These are phyloP conservation scores for Portunus trituberculatus DNA, from an alignment of 1,140 invertebrate genomes.

Conservation along the genomic window DNA sequence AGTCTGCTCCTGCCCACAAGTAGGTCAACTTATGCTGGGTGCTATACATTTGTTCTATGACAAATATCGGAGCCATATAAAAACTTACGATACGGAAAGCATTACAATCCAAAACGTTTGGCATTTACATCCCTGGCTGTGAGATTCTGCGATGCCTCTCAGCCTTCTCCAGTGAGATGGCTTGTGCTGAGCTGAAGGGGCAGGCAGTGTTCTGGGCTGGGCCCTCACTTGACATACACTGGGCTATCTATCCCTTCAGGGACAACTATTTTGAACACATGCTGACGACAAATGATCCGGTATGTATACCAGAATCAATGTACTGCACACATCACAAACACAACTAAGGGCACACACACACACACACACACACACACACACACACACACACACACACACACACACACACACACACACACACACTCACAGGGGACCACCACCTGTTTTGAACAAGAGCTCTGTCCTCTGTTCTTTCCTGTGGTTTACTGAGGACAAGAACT, in stretches of 20 bases:
- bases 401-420: background rate
- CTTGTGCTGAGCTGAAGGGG: background rate
- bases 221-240: background rate
- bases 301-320: background rate
- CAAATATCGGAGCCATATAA: background rate
- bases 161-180: background rate
- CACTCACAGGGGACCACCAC: background rate
- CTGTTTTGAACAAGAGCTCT: constrained; percentile 11
- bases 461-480: background rate
- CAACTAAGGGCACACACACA: background rate
- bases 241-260: background rate
- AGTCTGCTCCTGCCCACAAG: background rate
- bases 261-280: background rate
- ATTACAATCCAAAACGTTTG: background rate
- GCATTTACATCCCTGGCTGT: constrained; percentile 9
- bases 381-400: background rate
- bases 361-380: background rate
- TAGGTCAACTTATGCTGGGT: background rate
- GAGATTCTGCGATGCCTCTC: background rate
- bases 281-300: background rate
- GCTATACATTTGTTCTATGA: background rate
- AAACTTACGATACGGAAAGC: background rate
- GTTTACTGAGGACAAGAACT: background rate
- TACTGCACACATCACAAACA: background rate
- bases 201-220: background rate